Evolutionary conservation across 2,888 invertebrate genomes (phyloP).

Genomic region (Anoplius nigerrimus): DNA sequence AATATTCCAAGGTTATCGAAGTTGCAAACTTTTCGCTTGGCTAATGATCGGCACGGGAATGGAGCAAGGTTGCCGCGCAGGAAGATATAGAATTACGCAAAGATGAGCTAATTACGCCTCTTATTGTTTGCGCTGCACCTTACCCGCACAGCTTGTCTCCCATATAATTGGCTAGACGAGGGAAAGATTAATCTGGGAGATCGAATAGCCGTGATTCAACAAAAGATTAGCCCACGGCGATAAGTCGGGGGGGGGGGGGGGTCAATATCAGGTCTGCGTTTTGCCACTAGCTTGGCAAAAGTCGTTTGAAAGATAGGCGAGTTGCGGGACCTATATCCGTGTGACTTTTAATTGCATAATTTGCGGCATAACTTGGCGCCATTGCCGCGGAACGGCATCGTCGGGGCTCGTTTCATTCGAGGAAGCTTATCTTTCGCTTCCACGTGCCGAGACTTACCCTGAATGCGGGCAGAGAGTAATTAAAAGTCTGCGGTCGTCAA

Average conservation of each 20-base stretch:
- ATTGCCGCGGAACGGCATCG: conserved; percentile 17
- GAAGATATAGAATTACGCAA: no score
- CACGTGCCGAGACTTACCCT: conserved; percentile 48
- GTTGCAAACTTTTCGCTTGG: neutral
- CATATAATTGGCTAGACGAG: no score
- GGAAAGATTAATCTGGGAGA: no score
- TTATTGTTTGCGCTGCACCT: no score
- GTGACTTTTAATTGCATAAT: conserved; percentile 56
- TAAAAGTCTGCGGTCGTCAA: conserved; percentile 66
- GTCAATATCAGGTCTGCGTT: no score
- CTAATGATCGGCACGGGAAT: neutral
- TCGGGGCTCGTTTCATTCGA: conserved; percentile 39
- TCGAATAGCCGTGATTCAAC: no score
- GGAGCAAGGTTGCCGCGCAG: no score
- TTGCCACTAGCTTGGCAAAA: conserved; percentile 24
- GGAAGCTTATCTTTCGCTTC: conserved; percentile 51
- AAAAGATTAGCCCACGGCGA: no score
- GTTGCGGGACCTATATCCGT: conserved; percentile 31
- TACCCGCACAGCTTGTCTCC: no score
- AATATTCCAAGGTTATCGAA: conserved; percentile 6
- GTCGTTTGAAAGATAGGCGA: conserved; percentile 43
- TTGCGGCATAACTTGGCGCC: conserved; percentile 49
- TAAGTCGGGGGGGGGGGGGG: no score
- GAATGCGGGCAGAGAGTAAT: conserved; percentile 54
- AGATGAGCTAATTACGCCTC: no score